Conservation (phyloP, 1,140 invertebrate species). For the Drosophila hydei region DNA sequence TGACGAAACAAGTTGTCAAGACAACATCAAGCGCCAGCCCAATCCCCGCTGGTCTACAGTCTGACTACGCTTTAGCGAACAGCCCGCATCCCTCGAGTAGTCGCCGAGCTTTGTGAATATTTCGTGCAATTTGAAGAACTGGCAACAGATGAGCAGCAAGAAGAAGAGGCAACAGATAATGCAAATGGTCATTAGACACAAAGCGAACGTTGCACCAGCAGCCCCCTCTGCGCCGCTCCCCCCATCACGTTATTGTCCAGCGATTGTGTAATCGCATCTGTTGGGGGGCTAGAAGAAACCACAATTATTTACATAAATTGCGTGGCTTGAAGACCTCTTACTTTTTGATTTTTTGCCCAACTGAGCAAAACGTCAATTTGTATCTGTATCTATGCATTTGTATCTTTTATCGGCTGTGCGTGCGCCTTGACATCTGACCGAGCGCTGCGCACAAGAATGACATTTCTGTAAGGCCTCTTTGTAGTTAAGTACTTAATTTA, state of each 20-base stretch:
- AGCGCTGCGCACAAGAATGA: conserved; percentile 22
- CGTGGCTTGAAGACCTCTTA: conserved; percentile 63
- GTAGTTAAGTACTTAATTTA: conserved; percentile 10
- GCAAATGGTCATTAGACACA: conserved; percentile 77
- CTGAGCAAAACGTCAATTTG: conserved; percentile 27
- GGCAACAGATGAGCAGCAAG: conserved; percentile 42
- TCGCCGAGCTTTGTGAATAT: conserved; percentile 41
- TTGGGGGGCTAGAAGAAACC: conserved; percentile 65
- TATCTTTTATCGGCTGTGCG: conserved; percentile 22
- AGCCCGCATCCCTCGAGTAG: conserved; percentile 27
- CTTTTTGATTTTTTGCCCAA: conserved; percentile 35
- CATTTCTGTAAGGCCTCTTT: not conserved
- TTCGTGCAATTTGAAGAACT: conserved; percentile 71
- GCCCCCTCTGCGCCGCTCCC: not conserved
- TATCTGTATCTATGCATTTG: conserved; percentile 35
- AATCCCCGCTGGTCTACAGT: not conserved
- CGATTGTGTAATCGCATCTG: conserved; percentile 55
- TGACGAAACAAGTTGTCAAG: conserved; percentile 74
- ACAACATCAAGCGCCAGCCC: conserved; percentile 39
- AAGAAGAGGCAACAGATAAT: conserved; percentile 56
- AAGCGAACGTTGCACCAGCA: conserved; percentile 31
- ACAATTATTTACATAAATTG: conserved; percentile 76
- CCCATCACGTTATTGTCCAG: conserved; percentile 24
- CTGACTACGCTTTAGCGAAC: not conserved
- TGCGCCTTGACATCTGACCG: conserved; percentile 26